Evolutionary conservation across 2,113 vertebrate genomes (phyloP).

Genomic region (Chinchilla lanigera): DNA sequence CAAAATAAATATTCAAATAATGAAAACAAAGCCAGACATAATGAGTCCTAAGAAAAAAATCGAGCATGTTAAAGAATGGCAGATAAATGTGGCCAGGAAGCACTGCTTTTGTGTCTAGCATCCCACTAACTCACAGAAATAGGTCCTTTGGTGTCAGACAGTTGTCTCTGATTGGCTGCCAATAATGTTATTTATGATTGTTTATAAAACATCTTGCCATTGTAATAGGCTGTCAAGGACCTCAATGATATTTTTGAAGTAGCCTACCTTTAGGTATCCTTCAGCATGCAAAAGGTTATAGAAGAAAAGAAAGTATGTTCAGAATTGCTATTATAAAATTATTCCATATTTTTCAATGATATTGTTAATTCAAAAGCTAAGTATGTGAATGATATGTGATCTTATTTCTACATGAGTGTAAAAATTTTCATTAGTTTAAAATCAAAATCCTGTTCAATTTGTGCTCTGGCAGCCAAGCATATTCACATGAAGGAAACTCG

Average conservation of each 20-base stretch:
- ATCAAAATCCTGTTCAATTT: not conserved
- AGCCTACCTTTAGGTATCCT: constrained; percentile 62
- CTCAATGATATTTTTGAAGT: constrained; percentile 77
- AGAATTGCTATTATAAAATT: not conserved
- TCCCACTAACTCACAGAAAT: constrained; percentile 82
- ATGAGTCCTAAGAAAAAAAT: not conserved
- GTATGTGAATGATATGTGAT: not conserved
- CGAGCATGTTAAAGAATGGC: constrained; percentile 24
- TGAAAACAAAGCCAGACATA: constrained; percentile 53
- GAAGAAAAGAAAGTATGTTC: not conserved
- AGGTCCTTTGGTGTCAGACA: constrained; percentile 68
- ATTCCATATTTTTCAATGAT: not conserved
- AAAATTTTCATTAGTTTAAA: not conserved
- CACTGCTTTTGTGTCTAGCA: constrained; percentile 76
- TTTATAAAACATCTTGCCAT: constrained; percentile 83
- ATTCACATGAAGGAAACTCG: not conserved
- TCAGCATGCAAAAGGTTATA: constrained; percentile 65
- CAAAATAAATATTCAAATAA: constrained; percentile 72
- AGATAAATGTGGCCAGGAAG: constrained; percentile 74
- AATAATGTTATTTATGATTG: constrained; percentile 81
- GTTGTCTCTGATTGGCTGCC: constrained; percentile 83
- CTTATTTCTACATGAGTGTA: not conserved
- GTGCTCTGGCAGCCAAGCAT: not conserved
- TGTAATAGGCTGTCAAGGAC: constrained; percentile 74
- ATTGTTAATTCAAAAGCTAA: not conserved